These are phyloP conservation scores for Notamacropus eugenii DNA, from an alignment of 2,797 vertebrate genomes.

Conservation along the genomic window DNA sequence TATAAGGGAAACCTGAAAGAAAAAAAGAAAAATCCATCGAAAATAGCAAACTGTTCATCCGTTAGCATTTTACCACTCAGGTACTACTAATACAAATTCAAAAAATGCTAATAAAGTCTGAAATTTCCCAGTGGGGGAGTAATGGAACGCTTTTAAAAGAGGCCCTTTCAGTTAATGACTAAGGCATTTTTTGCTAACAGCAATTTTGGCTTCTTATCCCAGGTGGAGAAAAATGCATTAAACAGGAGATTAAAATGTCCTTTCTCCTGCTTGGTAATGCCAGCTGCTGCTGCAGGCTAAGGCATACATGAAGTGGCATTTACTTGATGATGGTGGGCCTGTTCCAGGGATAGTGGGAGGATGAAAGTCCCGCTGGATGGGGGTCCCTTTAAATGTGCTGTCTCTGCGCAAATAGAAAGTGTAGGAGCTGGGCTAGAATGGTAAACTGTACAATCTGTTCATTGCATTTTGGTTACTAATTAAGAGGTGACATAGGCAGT, in stretches of 20 bases:
- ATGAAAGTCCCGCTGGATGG: constrained; percentile 70
- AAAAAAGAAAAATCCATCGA: constrained; percentile 61
- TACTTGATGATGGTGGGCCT: constrained; percentile 64
- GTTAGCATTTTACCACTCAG: constrained; percentile 81
- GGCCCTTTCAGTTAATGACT: constrained; percentile 85
- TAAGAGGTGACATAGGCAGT: constrained; percentile 82
- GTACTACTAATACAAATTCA: constrained; percentile 83
- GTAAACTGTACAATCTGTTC: constrained; percentile 84
- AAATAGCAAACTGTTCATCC: constrained; percentile 79
- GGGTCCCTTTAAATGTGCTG: constrained; percentile 78
- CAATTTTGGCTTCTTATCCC: constrained; percentile 83
- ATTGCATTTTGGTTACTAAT: constrained; percentile 84
- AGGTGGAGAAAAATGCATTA: constrained; percentile 82
- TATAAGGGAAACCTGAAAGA: constrained; percentile 55
- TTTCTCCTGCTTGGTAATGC: constrained; percentile 80
- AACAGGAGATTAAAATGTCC: constrained; percentile 82
- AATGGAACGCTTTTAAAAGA: constrained; percentile 86
- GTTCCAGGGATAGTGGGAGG: constrained; percentile 54
- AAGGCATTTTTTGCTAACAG: constrained; percentile 85
- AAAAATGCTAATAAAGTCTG: constrained; percentile 85
- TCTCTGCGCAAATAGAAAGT: constrained; percentile 78
- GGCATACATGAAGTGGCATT: constrained; percentile 72
- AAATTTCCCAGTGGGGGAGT: constrained; percentile 85
- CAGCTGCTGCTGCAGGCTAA: constrained; percentile 73
- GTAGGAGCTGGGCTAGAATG: constrained; percentile 79